Base-by-base conservation (phyloP, 2,888 invertebrate genomes). In the Embidobia sp. region DNA sequence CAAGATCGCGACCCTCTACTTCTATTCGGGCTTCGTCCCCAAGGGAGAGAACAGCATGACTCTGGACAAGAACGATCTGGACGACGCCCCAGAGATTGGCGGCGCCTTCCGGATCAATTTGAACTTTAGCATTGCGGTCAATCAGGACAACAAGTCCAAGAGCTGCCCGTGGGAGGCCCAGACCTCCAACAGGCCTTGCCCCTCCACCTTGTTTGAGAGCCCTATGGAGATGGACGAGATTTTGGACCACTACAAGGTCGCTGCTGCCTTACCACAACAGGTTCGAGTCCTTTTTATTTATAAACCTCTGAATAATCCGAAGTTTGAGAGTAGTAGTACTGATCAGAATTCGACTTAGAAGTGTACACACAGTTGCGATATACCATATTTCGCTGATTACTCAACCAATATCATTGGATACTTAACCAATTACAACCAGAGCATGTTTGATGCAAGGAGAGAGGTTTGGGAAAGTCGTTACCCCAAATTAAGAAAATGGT, bases 11-110 rank as follows among this genome's bases (percentile, higher is more conserved):
- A 95, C 97, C 82, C 90, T 97, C 35, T 96, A 96, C 90, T 94
- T 98, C 84, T 96, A 98, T 88, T 95, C 97, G 4, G 98, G 98
- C 48, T 97, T 95, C 88, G 92, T 97, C 70, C 91, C 93, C 0
- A 92, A 93, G 80, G 93, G 93, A 77, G 95, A 95, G 83, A 95
- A 94, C 42, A 92, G 93, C n/a, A 90, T 97, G 57, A 93, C 92
- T 73, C 96, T 95, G 83, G 93, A 92, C 57, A 93, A 92, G 92
- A 93, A 89, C 18, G 96, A 97, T 87, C 91, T 97, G 79, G 97
- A 97, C 88, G 96, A 96, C 57, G 91, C 95, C 66, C 94, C 94
- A 2, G 96, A 96, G 72, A 86, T 91, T 0, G 90, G 90, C 1
- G 93, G 93, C 7, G 92, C 93, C 82, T 95, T 96, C 80, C 91